Base-by-base conservation (phyloP, 2,888 invertebrate genomes). In the Galerucella calmariensis region DNA sequence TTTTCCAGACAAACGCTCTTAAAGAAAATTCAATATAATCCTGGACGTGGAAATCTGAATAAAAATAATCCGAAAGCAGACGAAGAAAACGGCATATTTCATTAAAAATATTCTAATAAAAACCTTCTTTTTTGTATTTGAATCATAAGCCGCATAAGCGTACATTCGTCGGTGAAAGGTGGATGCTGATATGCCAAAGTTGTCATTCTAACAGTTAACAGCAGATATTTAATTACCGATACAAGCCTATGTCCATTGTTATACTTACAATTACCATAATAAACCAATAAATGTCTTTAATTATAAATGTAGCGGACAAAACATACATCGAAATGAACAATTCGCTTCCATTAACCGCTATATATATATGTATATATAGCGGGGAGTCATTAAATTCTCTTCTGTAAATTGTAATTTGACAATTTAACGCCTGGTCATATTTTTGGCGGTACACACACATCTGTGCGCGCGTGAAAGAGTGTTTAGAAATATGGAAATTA, bases 281-380 rank as follows among this genome's bases (percentile, higher is more conserved):
- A 67, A 69, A 68, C 70, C 68, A 63, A 75, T 75, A 73, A 75
- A 75, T 70, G 73, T 75, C 75, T 75, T 73, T 70, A 73, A 73
- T 73, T 75, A 70, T 65, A 70, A 73, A 75, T 73, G 72, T 75
- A 73, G 61, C 51, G 35, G 56, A 58, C 65, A 72, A 59, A 8
- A 66, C 67, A 63, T 68, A 75, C 63, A 59, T 67, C 12, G 56
- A 58, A 56, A 69, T 67, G 59, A 66, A 75, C 72, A 69, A 68
- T 58, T 67, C 58, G 66, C 75, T 58, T 48, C 59, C 69, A 68
- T 69, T 69, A 72, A 66, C 65, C 69, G 67, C 69, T 69, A 62
- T 63, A 72, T 69, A 56, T 35, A 5, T 35, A 35, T 35, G 5
- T 27, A 27, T 27, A 27, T 27, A 35, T 35, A 8, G 35, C 66